Percentiles rank a stretch among this genome's conserved stretches.
Evolutionary conservation across 2,888 invertebrate genomes (phyloP).

Genomic region (Deladenus siricidicola): DNA sequence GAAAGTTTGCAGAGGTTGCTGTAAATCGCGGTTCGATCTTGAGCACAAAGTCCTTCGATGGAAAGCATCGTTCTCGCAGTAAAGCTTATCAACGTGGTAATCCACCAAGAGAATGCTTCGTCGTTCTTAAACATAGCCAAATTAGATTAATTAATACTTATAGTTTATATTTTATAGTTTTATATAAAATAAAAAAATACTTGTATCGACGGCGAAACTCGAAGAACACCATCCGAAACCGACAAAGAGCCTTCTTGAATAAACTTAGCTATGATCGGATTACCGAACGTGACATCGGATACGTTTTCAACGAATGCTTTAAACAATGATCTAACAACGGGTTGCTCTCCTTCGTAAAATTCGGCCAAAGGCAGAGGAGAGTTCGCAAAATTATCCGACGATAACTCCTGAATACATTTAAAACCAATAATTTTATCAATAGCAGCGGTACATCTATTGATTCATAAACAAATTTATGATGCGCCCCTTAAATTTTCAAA

Average conservation of each 20-base stretch:
- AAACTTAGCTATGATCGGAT: conserved; percentile 7
- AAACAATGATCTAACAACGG: conserved; percentile 4
- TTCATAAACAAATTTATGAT: no score
- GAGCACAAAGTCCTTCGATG: conserved; percentile 1
- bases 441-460: no score
- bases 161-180: no score
- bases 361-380: conserved; percentile 1
- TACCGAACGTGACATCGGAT: conserved; percentile 10
- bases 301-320: conserved; percentile 8
- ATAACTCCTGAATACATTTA: no score
- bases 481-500: no score
- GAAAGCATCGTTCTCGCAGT: conserved; percentile 8
- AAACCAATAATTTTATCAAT: no score
- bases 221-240: conserved; percentile 9
- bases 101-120: conserved; percentile 12
- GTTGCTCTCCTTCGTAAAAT: conserved; percentile 1
- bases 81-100: conserved; percentile 4
- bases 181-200: no score
- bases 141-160: neutral
- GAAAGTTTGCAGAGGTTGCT: conserved; percentile 9
- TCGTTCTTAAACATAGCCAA: conserved; percentile 4
- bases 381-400: no score
- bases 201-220: conserved; percentile 10
- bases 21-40: conserved; percentile 8
- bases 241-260: conserved; percentile 7